Conservation (phyloP, 2,113 vertebrate species). For the Pelusios castaneus region DNA sequence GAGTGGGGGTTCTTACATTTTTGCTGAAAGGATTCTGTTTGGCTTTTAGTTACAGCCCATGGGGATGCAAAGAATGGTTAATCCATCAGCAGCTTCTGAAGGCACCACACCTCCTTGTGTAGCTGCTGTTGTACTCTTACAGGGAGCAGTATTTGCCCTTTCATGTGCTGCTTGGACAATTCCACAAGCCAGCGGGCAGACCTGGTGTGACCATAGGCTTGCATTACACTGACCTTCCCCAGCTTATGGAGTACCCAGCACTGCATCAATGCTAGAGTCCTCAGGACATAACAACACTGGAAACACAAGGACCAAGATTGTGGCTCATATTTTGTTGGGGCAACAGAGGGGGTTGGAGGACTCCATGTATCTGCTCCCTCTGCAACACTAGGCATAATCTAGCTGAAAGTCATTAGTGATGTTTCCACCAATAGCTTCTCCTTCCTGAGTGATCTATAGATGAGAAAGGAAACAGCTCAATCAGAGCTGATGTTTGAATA, state of each 20-base stretch:
- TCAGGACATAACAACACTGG: background rate
- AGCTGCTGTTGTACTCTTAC: background rate
- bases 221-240: background rate
- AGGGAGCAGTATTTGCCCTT: background rate
- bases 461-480: background rate
- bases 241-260: background rate
- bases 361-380: background rate
- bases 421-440: background rate
- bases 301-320: background rate
- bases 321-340: background rate
- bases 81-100: background rate
- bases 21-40: background rate
- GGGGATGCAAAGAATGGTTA: background rate
- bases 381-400: background rate
- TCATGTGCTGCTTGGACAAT: background rate
- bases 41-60: background rate
- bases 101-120: background rate
- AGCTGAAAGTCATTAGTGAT: background rate
- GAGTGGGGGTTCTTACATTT: background rate
- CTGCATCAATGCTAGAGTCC: background rate
- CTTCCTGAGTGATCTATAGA: background rate
- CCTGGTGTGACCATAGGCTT: background rate
- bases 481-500: background rate
- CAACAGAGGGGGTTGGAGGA: background rate
- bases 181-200: background rate